Percentiles rank a stretch among this genome's conserved stretches.
Evolutionary conservation across 2,113 vertebrate species (phyloP).

Genomic region (Pan troglodytes): NHGRI_mPanTro3-v2.1_pri NC_086015.1:158179501-158180000

Average conservation of each 20-base stretch:
- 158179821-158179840: neutral
- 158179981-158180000: neutral
- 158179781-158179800: neutral
- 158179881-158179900: neutral
- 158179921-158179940: neutral
- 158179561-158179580: neutral
- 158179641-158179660: neutral
- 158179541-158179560: neutral
- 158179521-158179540: constrained; percentile 32
- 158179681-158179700: neutral
- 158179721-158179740: neutral
- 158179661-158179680: neutral
- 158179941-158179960: neutral
- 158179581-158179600: neutral
- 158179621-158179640: neutral
- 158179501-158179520: constrained; percentile 25
- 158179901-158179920: neutral
- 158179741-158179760: neutral
- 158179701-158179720: neutral
- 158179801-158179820: neutral
- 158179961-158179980: neutral
- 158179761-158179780: neutral
- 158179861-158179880: too few relatives aligned
- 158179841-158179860: neutral
- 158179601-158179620: neutral